Percentiles rank a stretch among this genome's conserved stretches.
These are phyloP conservation scores for Nymphalis io DNA, from an alignment of 1,140 invertebrate species.

Conservation along the genomic window DNA sequence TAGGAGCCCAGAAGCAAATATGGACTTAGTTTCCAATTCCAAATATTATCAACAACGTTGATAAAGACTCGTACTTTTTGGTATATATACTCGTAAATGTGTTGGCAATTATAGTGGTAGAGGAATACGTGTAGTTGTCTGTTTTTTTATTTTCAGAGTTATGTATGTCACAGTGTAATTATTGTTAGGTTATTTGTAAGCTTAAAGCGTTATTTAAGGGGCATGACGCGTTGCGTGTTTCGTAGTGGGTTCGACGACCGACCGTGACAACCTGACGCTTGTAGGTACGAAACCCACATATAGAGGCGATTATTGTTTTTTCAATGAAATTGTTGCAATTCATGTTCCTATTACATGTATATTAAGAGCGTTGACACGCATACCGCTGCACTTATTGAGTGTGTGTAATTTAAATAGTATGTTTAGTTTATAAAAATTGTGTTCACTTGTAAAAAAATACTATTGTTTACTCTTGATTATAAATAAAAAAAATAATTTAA, in stretches of 20 bases:
- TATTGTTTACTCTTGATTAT: too few relatives aligned
- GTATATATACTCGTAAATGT: too few relatives aligned
- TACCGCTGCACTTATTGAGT: constrained; percentile 27
- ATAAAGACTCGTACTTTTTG: too few relatives aligned
- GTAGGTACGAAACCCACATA: constrained; percentile 38
- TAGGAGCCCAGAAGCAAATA: too few relatives aligned
- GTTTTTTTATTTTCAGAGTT: too few relatives aligned
- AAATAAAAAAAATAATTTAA: too few relatives aligned
- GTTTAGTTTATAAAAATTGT: background rate
- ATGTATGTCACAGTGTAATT: background rate
- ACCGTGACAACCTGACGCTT: constrained; percentile 48
- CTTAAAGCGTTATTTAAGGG: constrained; percentile 18
- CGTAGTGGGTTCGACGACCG: constrained; percentile 57
- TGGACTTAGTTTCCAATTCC: too few relatives aligned
- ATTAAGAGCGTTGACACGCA: constrained; percentile 39
- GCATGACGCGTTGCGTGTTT: constrained; percentile 34
- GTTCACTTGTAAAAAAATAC: too few relatives aligned
- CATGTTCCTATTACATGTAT: constrained; percentile 34
- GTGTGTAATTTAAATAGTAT: constrained; percentile 24
- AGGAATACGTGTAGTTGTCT: too few relatives aligned
- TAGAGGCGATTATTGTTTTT: constrained; percentile 35
- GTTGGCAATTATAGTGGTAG: too few relatives aligned
- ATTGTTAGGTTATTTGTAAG: constrained; percentile 3
- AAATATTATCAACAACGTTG: too few relatives aligned
- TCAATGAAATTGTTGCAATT: constrained; percentile 41